These are phyloP conservation scores for Cephus pygmeus DNA, from an alignment of 2,888 invertebrate species.

Conservation along the genomic window DNA sequence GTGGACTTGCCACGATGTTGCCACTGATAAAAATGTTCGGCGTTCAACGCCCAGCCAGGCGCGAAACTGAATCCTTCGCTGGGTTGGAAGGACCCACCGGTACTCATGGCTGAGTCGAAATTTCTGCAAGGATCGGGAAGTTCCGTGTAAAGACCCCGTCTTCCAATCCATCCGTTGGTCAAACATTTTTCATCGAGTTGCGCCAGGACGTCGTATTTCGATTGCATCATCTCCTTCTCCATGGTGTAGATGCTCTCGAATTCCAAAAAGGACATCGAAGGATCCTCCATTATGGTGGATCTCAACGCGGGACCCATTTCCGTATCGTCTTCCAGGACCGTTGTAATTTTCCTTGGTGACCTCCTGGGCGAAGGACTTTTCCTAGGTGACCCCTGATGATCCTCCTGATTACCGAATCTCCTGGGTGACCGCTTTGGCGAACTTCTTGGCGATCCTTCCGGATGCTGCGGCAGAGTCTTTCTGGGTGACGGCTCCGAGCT, in stretches of 20 bases:
- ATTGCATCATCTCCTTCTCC: slow-evolving; percentile 51
- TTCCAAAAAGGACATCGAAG: slow-evolving; percentile 51
- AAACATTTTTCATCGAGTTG: slow-evolving; percentile 48
- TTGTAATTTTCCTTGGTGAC: slow-evolving; percentile 18
- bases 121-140: slow-evolving; percentile 49
- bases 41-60: slow-evolving; percentile 73
- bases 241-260: slow-evolving; percentile 55
- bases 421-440: slow-evolving; percentile 43
- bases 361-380: slow-evolving; percentile 33
- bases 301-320: slow-evolving; percentile 45
- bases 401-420: slow-evolving; percentile 26
- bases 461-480: slow-evolving; percentile 24
- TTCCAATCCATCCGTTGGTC: slow-evolving; percentile 45
- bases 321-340: slow-evolving; percentile 36
- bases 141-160: slow-evolving; percentile 52
- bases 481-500: slow-evolving; percentile 23
- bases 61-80: slow-evolving; percentile 72
- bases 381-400: slow-evolving; percentile 19
- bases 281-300: slow-evolving; percentile 27
- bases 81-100: slow-evolving; percentile 47
- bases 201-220: slow-evolving; percentile 40
- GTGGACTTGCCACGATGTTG: slow-evolving; percentile 72
- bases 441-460: slow-evolving; percentile 17
- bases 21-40: slow-evolving; percentile 74
- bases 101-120: slow-evolving; percentile 11